A percentile compares a stretch with the other conserved stretches of the same genome.
phyloP scores from a whole-genome alignment of 2,113 vertebrate species.

The Bubo scandiacus region DNA sequence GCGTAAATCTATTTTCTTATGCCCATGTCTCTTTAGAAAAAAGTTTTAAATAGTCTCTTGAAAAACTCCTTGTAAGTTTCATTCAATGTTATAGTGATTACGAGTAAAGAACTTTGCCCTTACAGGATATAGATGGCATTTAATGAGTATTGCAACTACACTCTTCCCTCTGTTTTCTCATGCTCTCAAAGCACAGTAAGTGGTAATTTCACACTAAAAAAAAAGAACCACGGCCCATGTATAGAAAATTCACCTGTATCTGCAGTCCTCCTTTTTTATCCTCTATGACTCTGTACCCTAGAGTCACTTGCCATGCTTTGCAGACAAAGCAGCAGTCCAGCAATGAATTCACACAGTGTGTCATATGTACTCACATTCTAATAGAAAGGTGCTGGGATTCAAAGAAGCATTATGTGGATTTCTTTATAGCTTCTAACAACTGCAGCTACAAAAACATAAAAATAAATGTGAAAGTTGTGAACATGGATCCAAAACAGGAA shows the following conservation, averaged over 20 bases:
- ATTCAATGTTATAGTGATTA: constrained; percentile 46
- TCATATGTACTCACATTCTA: neutral
- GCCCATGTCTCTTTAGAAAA: constrained; percentile 59
- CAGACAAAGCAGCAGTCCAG: constrained; percentile 21
- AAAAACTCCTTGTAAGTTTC: constrained; percentile 53
- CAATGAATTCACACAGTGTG: constrained; percentile 35
- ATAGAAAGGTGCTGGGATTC: constrained; percentile 30
- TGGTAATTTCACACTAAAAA: constrained; percentile 25
- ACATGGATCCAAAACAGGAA: neutral
- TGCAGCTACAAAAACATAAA: neutral
- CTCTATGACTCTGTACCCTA: constrained; percentile 18
- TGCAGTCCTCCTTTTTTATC: constrained; percentile 20
- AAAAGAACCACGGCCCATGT: neutral
- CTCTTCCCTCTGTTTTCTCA: constrained; percentile 42
- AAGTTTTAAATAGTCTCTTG: constrained; percentile 64
- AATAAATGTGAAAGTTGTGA: neutral
- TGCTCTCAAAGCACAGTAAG: constrained; percentile 26
- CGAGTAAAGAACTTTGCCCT: constrained; percentile 56
- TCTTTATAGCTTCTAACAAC: neutral
- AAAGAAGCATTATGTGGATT: neutral
- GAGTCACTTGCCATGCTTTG: constrained; percentile 16
- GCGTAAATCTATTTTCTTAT: constrained; percentile 48
- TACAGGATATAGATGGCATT: constrained; percentile 53
- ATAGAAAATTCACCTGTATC: neutral
- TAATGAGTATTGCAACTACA: constrained; percentile 43